Evolutionary conservation across 2,113 vertebrate genomes (phyloP), one percentile per base, ranked within the genome.

Genomic region (Lipophrys pholis): DNA sequence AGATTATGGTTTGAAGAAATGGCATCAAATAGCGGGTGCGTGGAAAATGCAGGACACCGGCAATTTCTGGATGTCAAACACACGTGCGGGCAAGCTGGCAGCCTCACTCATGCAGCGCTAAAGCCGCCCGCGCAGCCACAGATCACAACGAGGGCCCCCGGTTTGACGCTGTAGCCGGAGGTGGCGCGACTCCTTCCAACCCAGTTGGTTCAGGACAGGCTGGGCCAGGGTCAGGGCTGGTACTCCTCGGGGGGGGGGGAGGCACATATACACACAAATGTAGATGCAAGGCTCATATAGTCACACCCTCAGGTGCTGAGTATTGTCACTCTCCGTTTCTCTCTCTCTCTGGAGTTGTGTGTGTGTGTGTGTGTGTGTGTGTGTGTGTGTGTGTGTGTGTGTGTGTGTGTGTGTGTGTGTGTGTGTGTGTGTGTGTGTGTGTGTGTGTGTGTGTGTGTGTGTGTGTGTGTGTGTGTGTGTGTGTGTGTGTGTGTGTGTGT

Each of bases 31-130:
- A 94, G 94, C 93, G 92, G 93, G 94, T 95, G 95, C 96, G 95
- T 95, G 95, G 73, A n/a, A 82, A 95, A 96, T 92, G 94, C 95
- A 94, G 95, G 95, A 97, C 95, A 94, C 94, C 94, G 94, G 95
- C 94, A 96, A 96, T 96, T 96, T 96, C 94, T 95, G 95, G 94
- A 95, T 94, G 95, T 96, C 95, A 95, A 94, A 95, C 95, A 95
- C 95, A 94, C 94, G 92, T 78, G 69, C 21, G 70, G 79, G 71
- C 73, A 58, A 75, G 63, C 94, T 94, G 93, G 94, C 94, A 93
- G 96, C 93, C 95, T 95, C 94, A 93, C 94, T 95, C 95, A 95
- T 92, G 95, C 93, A 90, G 74, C 64, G 50, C 63, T 59, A 73
- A 73, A 65, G 52, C 57, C 36, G 58, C 56, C 66, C 38, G 55